Evolutionary conservation across 2,888 invertebrate species (phyloP).

Genomic region (Capitulum mitella): DNA sequence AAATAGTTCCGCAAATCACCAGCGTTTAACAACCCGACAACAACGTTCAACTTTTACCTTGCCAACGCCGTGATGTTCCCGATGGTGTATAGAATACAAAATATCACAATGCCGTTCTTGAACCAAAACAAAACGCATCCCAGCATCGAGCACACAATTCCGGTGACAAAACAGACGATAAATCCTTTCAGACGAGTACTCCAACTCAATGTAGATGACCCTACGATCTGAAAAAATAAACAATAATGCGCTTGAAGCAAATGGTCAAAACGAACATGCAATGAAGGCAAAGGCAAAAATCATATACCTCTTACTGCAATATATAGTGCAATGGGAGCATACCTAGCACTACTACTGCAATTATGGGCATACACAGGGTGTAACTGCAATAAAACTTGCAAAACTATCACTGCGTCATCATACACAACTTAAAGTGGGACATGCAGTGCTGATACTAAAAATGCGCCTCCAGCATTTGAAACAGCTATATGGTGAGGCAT

Average conservation of each 20-base stretch:
- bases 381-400: neutral
- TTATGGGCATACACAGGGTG: too few species aligned
- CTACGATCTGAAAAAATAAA: constrained; percentile 53
- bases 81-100: constrained; percentile 73
- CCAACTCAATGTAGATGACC: constrained; percentile 70
- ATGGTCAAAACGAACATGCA: neutral
- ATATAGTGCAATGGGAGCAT: too few species aligned
- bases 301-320: neutral
- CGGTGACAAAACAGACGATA: constrained; percentile 67
- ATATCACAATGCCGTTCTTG: constrained; percentile 54
- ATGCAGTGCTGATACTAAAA: too few species aligned
- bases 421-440: too few species aligned
- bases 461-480: too few species aligned
- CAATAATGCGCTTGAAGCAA: neutral
- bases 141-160: constrained; percentile 67
- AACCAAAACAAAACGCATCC: constrained; percentile 63
- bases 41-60: too few species aligned
- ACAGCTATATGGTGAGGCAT: too few species aligned
- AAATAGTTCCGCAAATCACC: too few species aligned
- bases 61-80: constrained; percentile 66
- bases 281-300: neutral
- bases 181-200: constrained; percentile 77
- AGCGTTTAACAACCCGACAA: too few species aligned
- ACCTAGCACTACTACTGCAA: too few species aligned
- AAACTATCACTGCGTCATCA: too few species aligned